phyloP scores from a whole-genome alignment of 2,113 vertebrate genomes.

The Suricata suricatta region DNA sequence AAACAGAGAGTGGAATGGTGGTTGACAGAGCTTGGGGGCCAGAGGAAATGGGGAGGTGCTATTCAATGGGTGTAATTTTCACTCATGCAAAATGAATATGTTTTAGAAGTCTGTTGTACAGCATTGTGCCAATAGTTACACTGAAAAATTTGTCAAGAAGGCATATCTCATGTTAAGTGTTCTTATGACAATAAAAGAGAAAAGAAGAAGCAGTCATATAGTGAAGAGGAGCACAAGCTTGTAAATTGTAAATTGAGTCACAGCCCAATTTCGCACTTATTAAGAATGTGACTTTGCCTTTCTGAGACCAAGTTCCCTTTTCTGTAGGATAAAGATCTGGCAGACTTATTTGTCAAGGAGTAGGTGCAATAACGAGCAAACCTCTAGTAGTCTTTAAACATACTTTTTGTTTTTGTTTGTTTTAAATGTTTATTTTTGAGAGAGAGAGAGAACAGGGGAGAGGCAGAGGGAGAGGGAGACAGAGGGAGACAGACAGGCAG shows the following conservation, averaged over 20 bases:
- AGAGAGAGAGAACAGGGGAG: no score
- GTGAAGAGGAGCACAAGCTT: neutral
- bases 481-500: no score
- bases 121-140: neutral
- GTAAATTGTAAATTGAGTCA: constrained; percentile 22
- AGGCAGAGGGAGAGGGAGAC: no score
- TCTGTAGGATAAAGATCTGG: neutral
- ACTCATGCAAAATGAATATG: neutral
- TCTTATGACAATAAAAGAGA: neutral
- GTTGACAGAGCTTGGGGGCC: neutral
- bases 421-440: no score
- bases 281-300: neutral
- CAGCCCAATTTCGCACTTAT: neutral
- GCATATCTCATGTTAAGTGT: neutral
- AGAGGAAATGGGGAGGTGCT: neutral
- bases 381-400: neutral
- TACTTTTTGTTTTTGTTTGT: no score
- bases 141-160: neutral
- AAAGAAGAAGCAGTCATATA: neutral
- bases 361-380: neutral
- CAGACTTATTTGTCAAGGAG: neutral
- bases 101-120: neutral
- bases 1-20: neutral
- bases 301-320: neutral
- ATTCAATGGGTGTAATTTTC: neutral